Evolutionary conservation across 2,888 invertebrate genomes (phyloP), one percentile per base, ranked within the genome.

Genomic region (Stratiomys singularior): DNA sequence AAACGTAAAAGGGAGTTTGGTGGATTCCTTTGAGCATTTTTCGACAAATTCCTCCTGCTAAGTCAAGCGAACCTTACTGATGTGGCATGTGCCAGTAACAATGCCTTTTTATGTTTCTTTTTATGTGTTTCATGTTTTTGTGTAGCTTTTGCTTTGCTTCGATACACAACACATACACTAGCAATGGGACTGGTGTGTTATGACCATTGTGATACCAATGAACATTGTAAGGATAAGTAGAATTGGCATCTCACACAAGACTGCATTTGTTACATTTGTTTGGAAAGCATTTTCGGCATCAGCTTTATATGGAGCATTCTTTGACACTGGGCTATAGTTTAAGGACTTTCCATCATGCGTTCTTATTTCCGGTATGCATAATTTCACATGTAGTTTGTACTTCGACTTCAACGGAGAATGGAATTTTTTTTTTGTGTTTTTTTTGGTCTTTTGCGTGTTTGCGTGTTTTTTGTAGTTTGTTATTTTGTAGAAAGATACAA

Each of bases 1-100:
- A 52, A 52, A 13, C 52, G 15, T 4, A 13, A 25, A 60, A 60
- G 25, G 25, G 58, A 23, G 25, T 60, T 21, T 25, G 11, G 21
- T 15, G n/a, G 44, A 67, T 44, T 67, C 67, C 67, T 44, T 67
- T 67, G 67, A 67, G 67, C 44, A 67, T 67, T 67, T 64, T 64
- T 64, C 46, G 21, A 44, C 23, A 44, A 67, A 67, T 67, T 67
- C 46, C 67, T n/a, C 44, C 15, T 37, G 67, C 67, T 37, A 44
- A 67, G 37, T 67, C 44, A 67, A 44, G 44, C 46, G 67, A 67
- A 21, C 37, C 46, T 67, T 67, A 44, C 67, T 67, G 67, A 44
- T 67, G 67, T 67, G 44, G 67, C 67, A 67, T 67, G 46, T 67
- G 67, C 67, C 67, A 67, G 67, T 44, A 67, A 44, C 67, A 67